Base-by-base conservation (phyloP, 2,888 invertebrate species). In the Drosophila vallismaia region DNA sequence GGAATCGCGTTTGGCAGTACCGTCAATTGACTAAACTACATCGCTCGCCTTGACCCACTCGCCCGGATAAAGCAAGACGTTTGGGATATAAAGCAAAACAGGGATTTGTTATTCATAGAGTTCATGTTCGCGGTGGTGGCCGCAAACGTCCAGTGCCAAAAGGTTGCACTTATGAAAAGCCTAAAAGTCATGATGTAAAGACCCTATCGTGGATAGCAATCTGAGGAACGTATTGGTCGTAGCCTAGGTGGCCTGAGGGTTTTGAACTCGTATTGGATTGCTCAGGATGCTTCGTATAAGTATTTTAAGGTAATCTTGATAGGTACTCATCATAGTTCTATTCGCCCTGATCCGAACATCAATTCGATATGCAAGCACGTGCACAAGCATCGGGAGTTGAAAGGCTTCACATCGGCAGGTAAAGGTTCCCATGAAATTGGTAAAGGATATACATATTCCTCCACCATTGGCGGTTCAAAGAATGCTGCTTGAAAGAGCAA, bases 101-200 rank as follows among this genome's bases (percentile, higher is more conserved):
- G 95, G 99, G 99, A 85, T 99, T 94, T 91, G 96, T 98, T 68
- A 96, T 99, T 92, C 99, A 98, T 94, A 96, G 99, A 91, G 97
- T 99, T 87, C 96, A 99, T 84, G 97, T 99, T 69, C 97, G 99
- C 71, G 98, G 99, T 93, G 99, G 99, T 92, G 98, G 99, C 71
- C 97, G 99, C 88, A 99, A 99, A 93, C 98, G 98, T 91, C 99
- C 99, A 79, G 99, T 99, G 29, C 96, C 98, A 58, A 99, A 99
- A 93, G 99, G 99, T 90, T 96, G 97, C 81, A 98, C 98, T 38
- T 99, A 98, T 89, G 99, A 99, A 90, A 99, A 99, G 92, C 99
- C 99, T 70, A 99, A 98, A 92, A 98, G 97, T 91, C 99, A 99
- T 92, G 99, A 99, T 92, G 97, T 99, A 28, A 99, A 99, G 99